Base-by-base conservation (phyloP, 2,113 vertebrate genomes). In the Sceloporus tristichus region DNA sequence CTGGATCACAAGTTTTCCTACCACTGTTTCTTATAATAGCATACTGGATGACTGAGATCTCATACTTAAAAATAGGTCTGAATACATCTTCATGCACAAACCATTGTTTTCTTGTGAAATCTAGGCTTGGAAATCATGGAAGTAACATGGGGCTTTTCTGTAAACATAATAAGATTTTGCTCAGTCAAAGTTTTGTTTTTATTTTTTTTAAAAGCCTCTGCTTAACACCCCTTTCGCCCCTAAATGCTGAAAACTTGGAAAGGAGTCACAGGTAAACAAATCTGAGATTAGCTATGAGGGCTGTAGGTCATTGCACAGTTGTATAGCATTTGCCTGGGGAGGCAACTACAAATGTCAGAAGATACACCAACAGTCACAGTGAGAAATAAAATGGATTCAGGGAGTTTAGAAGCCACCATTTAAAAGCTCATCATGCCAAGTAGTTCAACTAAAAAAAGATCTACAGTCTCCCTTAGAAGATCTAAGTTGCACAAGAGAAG, bases 401-500 rank as follows among this genome's bases (percentile, higher is more conserved):
- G 87, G 95, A 95, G 93, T 97, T 95, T 94, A 95, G 94, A 96
- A 95, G 92, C 86, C 88, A 92, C 94, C 88, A 88, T 94, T 95
- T 94, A 94, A 95, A 93, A 94, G 86, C 91, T 94, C 88, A 89
- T 95, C 94, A 93, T 85, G 94, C 92, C 92, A 92, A 95, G 91
- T 54, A 95, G 93, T 93, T 96, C 94, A 91, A 81, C 89, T 92
- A 93, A 95, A 95, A 96, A 96, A 88, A 92, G 90, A 84, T 68
- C 82, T 84, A 92, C 80, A 91, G 87, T 91, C 88, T 82, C 91
- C 93, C 92, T 96, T 91, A 91, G 92, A 96, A 96, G 94, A 96
- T 96, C 96, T 96, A 95, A 96, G 94, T 92, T 87, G 87, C 91
- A 95, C 90, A 90, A 92, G 95, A 95, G 93, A 94, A 90, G 94